These are phyloP conservation scores for Mirounga angustirostris DNA, from an alignment of 2,113 vertebrate species.

Conservation along the genomic window DNA sequence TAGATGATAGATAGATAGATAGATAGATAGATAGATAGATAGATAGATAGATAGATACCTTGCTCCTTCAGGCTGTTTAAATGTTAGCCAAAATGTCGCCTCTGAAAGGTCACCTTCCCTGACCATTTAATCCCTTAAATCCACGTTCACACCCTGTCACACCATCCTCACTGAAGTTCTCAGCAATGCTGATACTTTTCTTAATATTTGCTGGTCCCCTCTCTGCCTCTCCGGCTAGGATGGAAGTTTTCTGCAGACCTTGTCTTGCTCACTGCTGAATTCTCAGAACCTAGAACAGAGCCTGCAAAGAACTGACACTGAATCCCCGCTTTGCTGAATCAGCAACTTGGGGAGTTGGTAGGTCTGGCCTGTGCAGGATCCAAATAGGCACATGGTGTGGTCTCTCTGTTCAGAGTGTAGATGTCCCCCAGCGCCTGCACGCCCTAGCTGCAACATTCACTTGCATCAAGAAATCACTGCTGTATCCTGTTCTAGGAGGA, in stretches of 20 bases:
- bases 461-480: not conserved
- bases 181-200: not conserved
- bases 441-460: no score
- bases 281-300: not conserved
- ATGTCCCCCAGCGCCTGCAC: fast-evolving
- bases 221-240: not conserved
- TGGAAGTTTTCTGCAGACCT: not conserved
- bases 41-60: not conserved
- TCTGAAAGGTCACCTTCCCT: not conserved
- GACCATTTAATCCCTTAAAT: not conserved
- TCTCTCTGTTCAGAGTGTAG: not conserved
- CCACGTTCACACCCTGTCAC: not conserved
- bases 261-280: not conserved
- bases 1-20: no score
- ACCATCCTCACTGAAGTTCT: not conserved
- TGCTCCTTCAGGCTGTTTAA: not conserved
- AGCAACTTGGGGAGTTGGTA: not conserved
- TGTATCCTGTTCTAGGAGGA: not conserved
- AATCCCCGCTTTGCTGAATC: not conserved
- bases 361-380: not conserved
- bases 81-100: not conserved
- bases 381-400: fast-evolving
- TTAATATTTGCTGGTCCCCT: slow-evolving; percentile 38
- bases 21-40: no score
- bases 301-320: no score